Evolutionary conservation across 2,888 invertebrate species (phyloP), one percentile per base, ranked within the genome.

Genomic region (Blera fallax): DNA sequence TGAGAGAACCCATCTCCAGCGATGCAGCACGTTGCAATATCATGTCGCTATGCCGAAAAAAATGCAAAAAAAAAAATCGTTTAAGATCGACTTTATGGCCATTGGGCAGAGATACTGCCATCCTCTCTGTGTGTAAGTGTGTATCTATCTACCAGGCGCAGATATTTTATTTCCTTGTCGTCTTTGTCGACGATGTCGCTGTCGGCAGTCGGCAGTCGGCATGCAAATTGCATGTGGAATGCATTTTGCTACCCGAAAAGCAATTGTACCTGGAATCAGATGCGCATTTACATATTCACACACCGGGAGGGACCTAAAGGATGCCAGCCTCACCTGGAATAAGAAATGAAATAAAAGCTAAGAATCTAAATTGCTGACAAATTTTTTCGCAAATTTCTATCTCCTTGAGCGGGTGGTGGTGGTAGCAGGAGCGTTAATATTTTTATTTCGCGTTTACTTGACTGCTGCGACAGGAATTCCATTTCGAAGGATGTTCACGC

Each of bases 141-240:
- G 65, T 65, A 48, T 62, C 60, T 21, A 64, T 37, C 43, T 24
- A 24, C 24, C 29, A 48, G 56, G 5, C 40, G 65, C 56, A 70
- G 76, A 81, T 85, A 85, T 76, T 85, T 85, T 85, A 85, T 85
- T 85, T 85, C 65, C 76, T 76, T 80, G 80, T 85, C 80, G 74
- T 54, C 60, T 65, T 29, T 21, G 45, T 43, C 67, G 56, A 67
- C 76, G n/a, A 58, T 79, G 78, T 79, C 69, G 83, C 76, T 72
- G 76, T 76, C 72, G 76, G 81, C 60, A 80, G 76, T 76, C 72
- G 76, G 81, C 60, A 80, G 74, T 72, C 85, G 76, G 67, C 85
- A 85, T 85, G 85, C 85, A 85, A 85, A 85, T 81, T 85, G 72
- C 81, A 76, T 72, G 84, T 69, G 85, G 76, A 85, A 85, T 85